phyloP scores from a whole-genome alignment of 2,888 invertebrate species.

The Synanthedon andrenaeformis region DNA sequence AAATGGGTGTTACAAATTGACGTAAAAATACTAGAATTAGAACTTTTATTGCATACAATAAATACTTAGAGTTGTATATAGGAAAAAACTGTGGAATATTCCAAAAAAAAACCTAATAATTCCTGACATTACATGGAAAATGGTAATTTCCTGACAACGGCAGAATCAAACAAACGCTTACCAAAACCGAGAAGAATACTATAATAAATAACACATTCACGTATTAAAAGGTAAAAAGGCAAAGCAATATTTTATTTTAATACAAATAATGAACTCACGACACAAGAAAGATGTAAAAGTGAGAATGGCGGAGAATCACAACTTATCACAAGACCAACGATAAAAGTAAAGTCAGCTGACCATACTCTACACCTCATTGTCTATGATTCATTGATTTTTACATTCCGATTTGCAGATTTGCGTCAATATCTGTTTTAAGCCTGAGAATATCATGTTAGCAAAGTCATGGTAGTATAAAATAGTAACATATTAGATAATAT shows the following conservation, averaged over 20 bases:
- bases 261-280: slow-evolving; percentile 55
- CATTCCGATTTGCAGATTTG: not conserved
- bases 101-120: not conserved
- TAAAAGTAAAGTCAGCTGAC: slow-evolving; percentile 70
- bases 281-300: slow-evolving; percentile 61
- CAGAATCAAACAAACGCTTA: not conserved
- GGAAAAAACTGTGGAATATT: not conserved
- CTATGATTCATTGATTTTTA: slow-evolving; percentile 51
- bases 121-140: slow-evolving; percentile 1
- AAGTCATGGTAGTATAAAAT: slow-evolving; percentile 1
- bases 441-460: no score
- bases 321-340: slow-evolving; percentile 71
- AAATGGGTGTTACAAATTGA: slow-evolving; percentile 1
- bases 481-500: no score
- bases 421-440: no score
- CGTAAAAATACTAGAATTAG: not conserved
- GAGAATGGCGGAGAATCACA: slow-evolving; percentile 67
- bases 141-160: not conserved
- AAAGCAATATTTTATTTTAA: slow-evolving; percentile 20
- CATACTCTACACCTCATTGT: slow-evolving; percentile 48
- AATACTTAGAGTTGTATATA: not conserved
- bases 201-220: slow-evolving; percentile 31
- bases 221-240: slow-evolving; percentile 14
- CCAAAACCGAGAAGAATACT: slow-evolving; percentile 14
- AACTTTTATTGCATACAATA: no score